Evolutionary conservation across 2,888 invertebrate species (phyloP).

Genomic region (Trissoscelio sp.): DNA sequence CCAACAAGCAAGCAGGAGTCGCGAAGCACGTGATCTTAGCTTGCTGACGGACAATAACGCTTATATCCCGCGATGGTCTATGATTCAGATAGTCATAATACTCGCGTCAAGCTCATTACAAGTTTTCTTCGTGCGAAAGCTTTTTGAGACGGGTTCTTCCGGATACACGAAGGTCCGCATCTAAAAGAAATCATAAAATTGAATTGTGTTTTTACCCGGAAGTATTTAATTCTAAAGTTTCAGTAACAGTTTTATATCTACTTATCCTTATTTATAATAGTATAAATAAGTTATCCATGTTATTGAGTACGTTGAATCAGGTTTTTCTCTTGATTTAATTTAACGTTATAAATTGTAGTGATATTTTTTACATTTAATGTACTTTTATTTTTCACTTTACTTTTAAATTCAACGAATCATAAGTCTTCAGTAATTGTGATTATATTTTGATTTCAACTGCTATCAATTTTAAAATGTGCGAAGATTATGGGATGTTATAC

Average conservation of each 20-base stretch:
- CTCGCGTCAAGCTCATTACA: slow-evolving; percentile 90
- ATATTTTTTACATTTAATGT: neutral
- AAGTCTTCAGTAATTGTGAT: neutral
- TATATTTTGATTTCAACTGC: slow-evolving; percentile 4
- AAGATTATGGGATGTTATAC: slow-evolving; percentile 26
- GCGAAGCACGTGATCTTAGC: slow-evolving; percentile 93
- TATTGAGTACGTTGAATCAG: too few species aligned
- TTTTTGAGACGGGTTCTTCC: slow-evolving; percentile 91
- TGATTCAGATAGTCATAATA: slow-evolving; percentile 93
- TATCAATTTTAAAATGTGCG: neutral
- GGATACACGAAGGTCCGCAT: slow-evolving; percentile 83
- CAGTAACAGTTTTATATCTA: neutral
- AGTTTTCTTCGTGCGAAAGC: slow-evolving; percentile 94
- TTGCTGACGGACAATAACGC: slow-evolving; percentile 91
- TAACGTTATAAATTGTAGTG: neutral
- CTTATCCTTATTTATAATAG: too few species aligned
- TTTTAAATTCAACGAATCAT: too few species aligned
- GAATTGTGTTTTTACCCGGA: neutral
- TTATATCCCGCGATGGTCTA: slow-evolving; percentile 95
- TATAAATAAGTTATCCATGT: too few species aligned
- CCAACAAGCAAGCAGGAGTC: slow-evolving; percentile 91
- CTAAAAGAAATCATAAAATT: too few species aligned
- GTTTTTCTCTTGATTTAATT: neutral
- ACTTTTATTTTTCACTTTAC: slow-evolving; percentile 9
- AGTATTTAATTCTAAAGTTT: slow-evolving; percentile 1